Conservation (phyloP, 2,797 vertebrate genomes). For the Falco peregrinus region DNA sequence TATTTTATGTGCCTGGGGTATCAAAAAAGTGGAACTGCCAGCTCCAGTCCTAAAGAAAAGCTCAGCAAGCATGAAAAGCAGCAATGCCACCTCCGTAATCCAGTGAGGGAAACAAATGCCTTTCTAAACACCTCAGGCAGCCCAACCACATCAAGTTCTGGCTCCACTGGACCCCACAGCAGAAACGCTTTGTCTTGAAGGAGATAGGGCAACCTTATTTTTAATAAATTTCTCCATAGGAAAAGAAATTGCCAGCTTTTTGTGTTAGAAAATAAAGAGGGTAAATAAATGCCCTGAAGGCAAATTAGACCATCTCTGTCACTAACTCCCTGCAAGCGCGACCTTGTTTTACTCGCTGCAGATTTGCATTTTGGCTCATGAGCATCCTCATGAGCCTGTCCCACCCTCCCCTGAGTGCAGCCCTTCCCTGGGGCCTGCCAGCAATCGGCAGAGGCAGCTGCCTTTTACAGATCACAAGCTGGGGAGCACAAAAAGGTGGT, state of each 20-base stretch:
- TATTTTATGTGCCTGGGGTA: not conserved
- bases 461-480: not conserved
- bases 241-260: not conserved
- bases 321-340: not conserved
- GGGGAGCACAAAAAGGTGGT: not conserved
- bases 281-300: not conserved
- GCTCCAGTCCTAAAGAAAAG: not conserved
- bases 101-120: not conserved
- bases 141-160: not conserved
- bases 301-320: not conserved
- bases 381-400: not conserved
- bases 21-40: not conserved
- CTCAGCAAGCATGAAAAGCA: not conserved
- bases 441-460: not conserved
- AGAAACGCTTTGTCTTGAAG: not conserved
- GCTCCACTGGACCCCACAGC: not conserved
- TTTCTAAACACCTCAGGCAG: not conserved
- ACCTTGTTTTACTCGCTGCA: not conserved
- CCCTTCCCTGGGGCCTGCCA: not conserved
- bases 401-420: not conserved
- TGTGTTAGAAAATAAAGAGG: not conserved
- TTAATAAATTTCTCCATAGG: not conserved
- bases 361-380: not conserved
- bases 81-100: not conserved
- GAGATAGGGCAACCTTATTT: not conserved